Evolutionary conservation across 2,113 vertebrate genomes (phyloP), one percentile per base, ranked within the genome.

Genomic region (Corythornis cristatus): DNA sequence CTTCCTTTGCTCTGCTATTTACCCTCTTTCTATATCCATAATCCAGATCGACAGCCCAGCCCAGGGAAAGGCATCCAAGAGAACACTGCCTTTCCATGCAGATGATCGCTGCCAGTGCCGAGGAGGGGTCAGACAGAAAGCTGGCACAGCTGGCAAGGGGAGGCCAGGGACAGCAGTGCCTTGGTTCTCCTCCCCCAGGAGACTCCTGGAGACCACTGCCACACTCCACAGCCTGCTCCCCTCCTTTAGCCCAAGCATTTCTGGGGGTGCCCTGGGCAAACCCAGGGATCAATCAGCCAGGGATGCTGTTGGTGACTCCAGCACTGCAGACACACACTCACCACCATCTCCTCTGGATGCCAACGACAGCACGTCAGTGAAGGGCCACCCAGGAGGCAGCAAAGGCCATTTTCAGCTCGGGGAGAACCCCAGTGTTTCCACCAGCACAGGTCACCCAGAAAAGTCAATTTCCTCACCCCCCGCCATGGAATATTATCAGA

Each of bases 341-440:
- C 17, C 72, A 53, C 14, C 58, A 48, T 3, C 61, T 25, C 29
- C 62, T 33, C 65, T 12, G 37, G 15, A 18, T 14, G 28, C 1
- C 8, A 29, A 15, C 1, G 20, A 8, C 43, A 66, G 12, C 48
- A 6, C 17, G 22, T 28, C 9, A 40, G 12, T 4, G 6, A n/a
- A 70, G 42, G 18, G 29, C 40, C 46, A 23, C 0, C 61, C 91
- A 28, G 48, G 61, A 53, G 17, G 0, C 65, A 37, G 61, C 73
- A 13, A 46, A 16, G 23, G 22, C 37, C 51, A 5, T 0, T 8
- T 29, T 13, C 68, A 71, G 64, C 79, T 23, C 31, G 11, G 0
- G 11, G 0, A 33, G 75, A 13, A 9, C 35, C 0, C 5, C 37
- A 12, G 37, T 0, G 1, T 15, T 88, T 11, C 3, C 83, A 78